Evolutionary conservation across 2,888 invertebrate species (phyloP), one percentile per base, ranked within the genome.

Genomic region (Tenthredo livida): DNA sequence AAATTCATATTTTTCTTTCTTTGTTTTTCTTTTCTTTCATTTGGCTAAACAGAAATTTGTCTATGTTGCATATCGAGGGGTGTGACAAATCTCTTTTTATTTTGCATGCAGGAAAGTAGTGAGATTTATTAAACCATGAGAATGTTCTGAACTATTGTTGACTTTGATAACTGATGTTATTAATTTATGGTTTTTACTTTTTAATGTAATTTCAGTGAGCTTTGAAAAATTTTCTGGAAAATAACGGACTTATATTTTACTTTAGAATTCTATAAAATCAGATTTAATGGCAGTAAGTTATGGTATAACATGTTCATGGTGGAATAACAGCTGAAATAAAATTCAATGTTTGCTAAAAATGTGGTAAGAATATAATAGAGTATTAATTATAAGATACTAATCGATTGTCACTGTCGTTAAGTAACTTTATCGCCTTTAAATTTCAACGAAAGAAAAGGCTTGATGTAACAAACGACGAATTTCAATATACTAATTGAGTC

Each of bases 251-350:
- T 3, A 21, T 47, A 4, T 47, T 43, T 43, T 4, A 73, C 43
- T 40, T 25, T 1, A 47, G 73, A 10, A 47, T 21, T 73, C 43
- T 21, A 15, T 12, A 73, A 73, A 12, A 70, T 83, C 83, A 83
- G 83, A 83, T 83, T 83, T 47, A 65, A 43, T n/a, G 47, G 50
- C 83, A 83, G 70, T 67, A 83, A 83, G 33, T 83, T 83, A 50
- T 83, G n/a, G 83, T 50, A 58, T 50, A 70, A 83, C 33, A 70
- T 25, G 67, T 67, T 83, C 80, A 25, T 29, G 70, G 21, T 67
- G 9, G 40, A 43, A 47, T 67, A 29, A 50, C 43, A 61, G 67
- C 83, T 83, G 83, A 83, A 83, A 83, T 61, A 17, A 33, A 43
- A 33, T 67, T 47, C n/a, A 17, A 67, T 47, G n/a, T 7, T 43